A percentile compares a stretch with the other conserved stretches of the same genome.
Evolutionary conservation across 1,140 invertebrate species (phyloP).

Genomic region (Colletes gigas): DNA sequence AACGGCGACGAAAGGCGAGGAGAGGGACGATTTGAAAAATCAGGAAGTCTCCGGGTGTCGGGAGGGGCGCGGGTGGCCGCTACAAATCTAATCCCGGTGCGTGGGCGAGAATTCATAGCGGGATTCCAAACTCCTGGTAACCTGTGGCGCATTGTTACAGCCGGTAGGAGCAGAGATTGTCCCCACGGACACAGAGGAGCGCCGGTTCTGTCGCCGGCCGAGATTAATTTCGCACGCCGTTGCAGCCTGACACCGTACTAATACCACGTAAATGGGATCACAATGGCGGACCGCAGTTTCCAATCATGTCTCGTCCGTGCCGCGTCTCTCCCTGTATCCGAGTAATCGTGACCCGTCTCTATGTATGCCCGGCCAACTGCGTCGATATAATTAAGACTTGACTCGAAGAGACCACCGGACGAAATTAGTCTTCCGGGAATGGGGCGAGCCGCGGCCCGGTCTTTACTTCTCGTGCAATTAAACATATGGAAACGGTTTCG

Average conservation of each 20-base stretch:
- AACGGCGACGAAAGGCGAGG: neutral
- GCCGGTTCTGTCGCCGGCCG: constrained; percentile 59
- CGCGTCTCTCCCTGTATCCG: constrained; percentile 52
- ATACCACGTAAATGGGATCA: constrained; percentile 78
- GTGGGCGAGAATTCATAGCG: constrained; percentile 56
- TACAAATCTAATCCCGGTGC: constrained; percentile 55
- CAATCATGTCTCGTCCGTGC: constrained; percentile 73
- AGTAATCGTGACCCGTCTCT: constrained; percentile 68
- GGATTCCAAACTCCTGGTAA: constrained; percentile 55
- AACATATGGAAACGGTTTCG: neutral
- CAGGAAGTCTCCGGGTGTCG: constrained; percentile 14
- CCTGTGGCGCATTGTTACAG: constrained; percentile 63
- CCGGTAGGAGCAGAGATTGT: constrained; percentile 56
- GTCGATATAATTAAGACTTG: constrained; percentile 73
- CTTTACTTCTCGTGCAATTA: constrained; percentile 13
- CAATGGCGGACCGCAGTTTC: constrained; percentile 78
- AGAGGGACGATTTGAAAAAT: constrained; percentile 28
- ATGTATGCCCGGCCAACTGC: constrained; percentile 45
- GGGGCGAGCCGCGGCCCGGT: neutral
- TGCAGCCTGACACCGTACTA: constrained; percentile 74
- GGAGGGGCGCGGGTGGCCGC: neutral
- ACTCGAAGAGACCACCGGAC: constrained; percentile 41
- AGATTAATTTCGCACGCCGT: constrained; percentile 77
- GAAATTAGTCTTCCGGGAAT: constrained; percentile 58
- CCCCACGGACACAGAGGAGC: constrained; percentile 45